These are phyloP conservation scores for Spinus olivaceus DNA, from an alignment of 2,797 vertebrate species.

Conservation along the genomic window DNA sequence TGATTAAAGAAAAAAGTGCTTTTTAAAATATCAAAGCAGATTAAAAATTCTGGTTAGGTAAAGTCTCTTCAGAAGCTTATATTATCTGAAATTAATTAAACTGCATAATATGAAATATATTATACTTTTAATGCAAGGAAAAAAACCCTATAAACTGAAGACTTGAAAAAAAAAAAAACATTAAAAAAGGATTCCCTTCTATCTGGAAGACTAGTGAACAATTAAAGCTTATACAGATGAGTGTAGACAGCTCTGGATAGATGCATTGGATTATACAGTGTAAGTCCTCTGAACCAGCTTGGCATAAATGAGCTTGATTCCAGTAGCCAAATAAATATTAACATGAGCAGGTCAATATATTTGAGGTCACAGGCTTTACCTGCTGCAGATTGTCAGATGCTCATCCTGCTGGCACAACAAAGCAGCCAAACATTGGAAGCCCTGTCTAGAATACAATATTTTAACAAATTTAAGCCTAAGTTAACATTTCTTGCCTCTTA, in stretches of 20 bases:
- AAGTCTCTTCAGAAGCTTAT: not conserved
- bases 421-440: not conserved
- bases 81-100: not conserved
- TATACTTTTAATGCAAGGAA: not conserved
- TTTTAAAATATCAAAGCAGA: not conserved
- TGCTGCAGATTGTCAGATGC: not conserved
- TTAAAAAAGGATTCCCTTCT: not conserved
- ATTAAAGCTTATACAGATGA: not conserved
- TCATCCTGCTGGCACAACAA: not conserved
- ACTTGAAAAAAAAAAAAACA: not conserved
- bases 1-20: not conserved
- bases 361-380: not conserved
- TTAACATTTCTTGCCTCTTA: not conserved
- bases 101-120: not conserved
- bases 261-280: not conserved
- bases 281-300: not conserved
- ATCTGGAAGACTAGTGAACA: not conserved
- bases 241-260: not conserved
- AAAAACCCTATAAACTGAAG: not conserved
- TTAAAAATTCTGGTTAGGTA: not conserved
- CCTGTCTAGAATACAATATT: not conserved
- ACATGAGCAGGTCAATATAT: not conserved
- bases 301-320: not conserved
- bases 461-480: not conserved
- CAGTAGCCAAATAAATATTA: not conserved